phyloP scores from a whole-genome alignment of 2,888 invertebrate genomes.

The Campaea margaritaria region DNA sequence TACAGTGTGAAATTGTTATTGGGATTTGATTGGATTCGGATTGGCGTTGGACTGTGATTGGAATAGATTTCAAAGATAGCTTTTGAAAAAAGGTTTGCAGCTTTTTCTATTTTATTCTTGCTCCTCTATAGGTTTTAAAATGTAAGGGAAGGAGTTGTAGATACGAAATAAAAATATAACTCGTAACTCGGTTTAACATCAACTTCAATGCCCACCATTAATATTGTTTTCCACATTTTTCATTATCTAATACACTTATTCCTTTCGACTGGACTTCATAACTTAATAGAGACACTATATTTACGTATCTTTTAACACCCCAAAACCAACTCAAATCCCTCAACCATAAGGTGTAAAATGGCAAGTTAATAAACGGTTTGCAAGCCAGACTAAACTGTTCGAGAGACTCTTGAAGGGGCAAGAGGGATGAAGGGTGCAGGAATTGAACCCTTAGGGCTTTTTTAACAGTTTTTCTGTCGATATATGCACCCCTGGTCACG shows the following conservation, averaged over 20 bases:
- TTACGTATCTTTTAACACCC: conserved; percentile 35
- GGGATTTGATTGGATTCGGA: too few species aligned
- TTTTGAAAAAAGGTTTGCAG: too few species aligned
- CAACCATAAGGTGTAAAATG: conserved; percentile 26
- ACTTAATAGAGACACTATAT: conserved; percentile 65
- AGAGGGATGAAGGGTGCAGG: conserved; percentile 35
- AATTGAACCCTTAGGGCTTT: conserved; percentile 69
- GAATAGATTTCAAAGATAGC: too few species aligned
- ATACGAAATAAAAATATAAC: not conserved
- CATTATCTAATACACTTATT: conserved; percentile 64
- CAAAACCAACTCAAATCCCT: conserved; percentile 9
- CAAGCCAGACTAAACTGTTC: conserved; percentile 33
- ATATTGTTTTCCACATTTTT: conserved; percentile 41
- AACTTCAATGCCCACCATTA: conserved; percentile 8
- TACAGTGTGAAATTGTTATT: too few species aligned
- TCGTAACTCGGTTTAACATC: not conserved
- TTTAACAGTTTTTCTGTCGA: conserved; percentile 76
- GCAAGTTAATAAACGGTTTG: conserved; percentile 11
- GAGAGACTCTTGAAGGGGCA: conserved; percentile 30
- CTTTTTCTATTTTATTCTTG: too few species aligned
- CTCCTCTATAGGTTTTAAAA: too few species aligned
- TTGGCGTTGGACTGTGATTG: too few species aligned
- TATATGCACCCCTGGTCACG: conserved; percentile 83
- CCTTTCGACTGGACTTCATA: conserved; percentile 62
- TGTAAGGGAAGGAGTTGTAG: too few species aligned